phyloP scores from a whole-genome alignment of 2,888 invertebrate genomes.

The Teleiodes luculella region DNA sequence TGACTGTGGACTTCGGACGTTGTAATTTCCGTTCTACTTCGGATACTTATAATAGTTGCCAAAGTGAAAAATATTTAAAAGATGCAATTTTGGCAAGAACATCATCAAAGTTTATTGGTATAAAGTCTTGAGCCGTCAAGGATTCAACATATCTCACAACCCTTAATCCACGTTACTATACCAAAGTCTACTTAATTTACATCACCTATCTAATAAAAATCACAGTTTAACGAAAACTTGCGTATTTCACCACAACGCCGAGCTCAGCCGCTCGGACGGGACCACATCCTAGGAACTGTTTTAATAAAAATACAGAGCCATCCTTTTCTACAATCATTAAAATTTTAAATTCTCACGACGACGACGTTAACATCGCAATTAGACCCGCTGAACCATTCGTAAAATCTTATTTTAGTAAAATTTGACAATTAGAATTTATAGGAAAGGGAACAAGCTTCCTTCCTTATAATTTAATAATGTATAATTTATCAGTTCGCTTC shows the following conservation, averaged over 20 bases:
- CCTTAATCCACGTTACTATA: constrained; percentile 3
- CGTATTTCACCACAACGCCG: no score
- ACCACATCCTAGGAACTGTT: no score
- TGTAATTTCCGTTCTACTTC: no score
- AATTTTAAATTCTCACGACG: no score
- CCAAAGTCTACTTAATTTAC: neutral
- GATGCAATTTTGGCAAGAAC: neutral
- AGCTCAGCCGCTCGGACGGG: no score
- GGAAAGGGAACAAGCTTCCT: neutral
- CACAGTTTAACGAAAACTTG: neutral
- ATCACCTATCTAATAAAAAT: neutral
- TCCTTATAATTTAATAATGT: neutral
- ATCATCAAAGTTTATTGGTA: neutral
- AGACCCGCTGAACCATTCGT: no score
- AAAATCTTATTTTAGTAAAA: no score
- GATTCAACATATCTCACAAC: constrained; percentile 2
- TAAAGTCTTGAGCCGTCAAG: constrained; percentile 2
- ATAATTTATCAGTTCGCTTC: constrained; percentile 11
- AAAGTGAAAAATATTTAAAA: neutral
- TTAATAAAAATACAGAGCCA: no score
- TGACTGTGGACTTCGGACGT: neutral
- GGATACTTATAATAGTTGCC: neutral
- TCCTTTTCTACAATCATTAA: no score
- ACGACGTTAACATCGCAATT: no score
- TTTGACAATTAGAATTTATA: no score